phyloP scores from a whole-genome alignment of 2,888 invertebrate genomes.

The Drepana falcataria region DNA sequence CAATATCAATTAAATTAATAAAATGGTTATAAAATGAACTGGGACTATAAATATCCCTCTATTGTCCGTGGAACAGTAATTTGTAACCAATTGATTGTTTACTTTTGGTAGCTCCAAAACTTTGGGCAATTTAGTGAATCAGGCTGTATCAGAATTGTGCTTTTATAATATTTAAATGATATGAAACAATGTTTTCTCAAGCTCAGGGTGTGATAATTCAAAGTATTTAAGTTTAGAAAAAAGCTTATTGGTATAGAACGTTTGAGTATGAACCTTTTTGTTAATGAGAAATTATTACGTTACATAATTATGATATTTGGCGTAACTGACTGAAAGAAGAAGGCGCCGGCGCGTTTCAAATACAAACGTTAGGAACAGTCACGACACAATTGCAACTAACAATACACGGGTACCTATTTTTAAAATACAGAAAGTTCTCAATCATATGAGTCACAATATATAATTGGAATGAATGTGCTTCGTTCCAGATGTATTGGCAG shows the following conservation, averaged over 20 bases:
- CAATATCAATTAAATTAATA: constrained; percentile 72
- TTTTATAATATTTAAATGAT: not conserved
- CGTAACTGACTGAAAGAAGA: too few relatives aligned
- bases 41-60: constrained; percentile 69
- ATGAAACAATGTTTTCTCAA: too few relatives aligned
- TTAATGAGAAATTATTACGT: too few relatives aligned
- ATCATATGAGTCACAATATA: not conserved
- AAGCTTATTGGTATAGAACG: too few relatives aligned
- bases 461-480: not conserved
- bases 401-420: too few relatives aligned
- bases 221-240: too few relatives aligned
- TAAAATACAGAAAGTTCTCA: not conserved
- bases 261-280: too few relatives aligned
- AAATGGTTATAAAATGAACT: constrained; percentile 70
- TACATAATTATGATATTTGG: too few relatives aligned
- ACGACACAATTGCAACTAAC: too few relatives aligned
- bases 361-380: too few relatives aligned
- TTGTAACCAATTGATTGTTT: constrained; percentile 72
- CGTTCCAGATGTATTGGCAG: not conserved
- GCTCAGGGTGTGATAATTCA: too few relatives aligned
- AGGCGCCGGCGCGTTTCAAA: too few relatives aligned
- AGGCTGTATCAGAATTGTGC: constrained; percentile 40
- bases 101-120: constrained; percentile 65
- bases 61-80: constrained; percentile 64
- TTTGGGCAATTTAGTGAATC: constrained; percentile 68